Evolutionary conservation across 2,888 invertebrate species (phyloP), one percentile per base, ranked within the genome.

Genomic region (Alloplasta piceator): DNA sequence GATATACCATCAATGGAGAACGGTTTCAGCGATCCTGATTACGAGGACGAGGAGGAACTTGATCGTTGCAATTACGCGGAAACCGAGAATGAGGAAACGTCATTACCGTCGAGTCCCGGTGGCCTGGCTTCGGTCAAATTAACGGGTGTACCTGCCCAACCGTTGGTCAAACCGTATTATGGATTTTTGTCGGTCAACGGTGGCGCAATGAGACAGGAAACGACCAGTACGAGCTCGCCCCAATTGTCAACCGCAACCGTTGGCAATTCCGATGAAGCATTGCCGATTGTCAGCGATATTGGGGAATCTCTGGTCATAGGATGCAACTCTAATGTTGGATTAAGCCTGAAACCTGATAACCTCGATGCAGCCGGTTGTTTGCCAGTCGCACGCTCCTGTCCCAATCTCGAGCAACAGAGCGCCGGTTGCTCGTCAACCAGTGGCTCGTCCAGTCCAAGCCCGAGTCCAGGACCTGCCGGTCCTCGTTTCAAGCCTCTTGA

Each of bases 401-500:
- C 92, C 89, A 83, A 94, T 93, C 41, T 94, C 90, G 85, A 94
- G 92, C 83, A 94, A 91, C 83, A 93, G 92, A 93, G 94, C 93
- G 93, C 94, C 38, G 94, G 94, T 0, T 94, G 93, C 83, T 94
- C 94, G 1, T 94, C 94, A 4, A 83, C 87, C 6, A 89, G 94
- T 82, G 93, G 91, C 38, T 91, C 92, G 2, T 92, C 93, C 5
- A 88, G 92, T 48, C 93, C 94, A 61, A 92, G 90, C 52, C 89
- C 92, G 1, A 87, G 88, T 72, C 91, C 94, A 60, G 90, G 91
- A 81, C 93, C 88, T 0, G 88, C 89, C 14, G 95, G 95, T 0
- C 95, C 95, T 0, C 93, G 95, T 43, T 95, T 95, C 92, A 96
- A 96, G 90, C 93, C 96, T 56, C 94, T 96, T 63, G 93, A 94